These are phyloP conservation scores for Glyptemys insculpta DNA, from an alignment of 2,797 vertebrate genomes.

Conservation along the genomic window DNA sequence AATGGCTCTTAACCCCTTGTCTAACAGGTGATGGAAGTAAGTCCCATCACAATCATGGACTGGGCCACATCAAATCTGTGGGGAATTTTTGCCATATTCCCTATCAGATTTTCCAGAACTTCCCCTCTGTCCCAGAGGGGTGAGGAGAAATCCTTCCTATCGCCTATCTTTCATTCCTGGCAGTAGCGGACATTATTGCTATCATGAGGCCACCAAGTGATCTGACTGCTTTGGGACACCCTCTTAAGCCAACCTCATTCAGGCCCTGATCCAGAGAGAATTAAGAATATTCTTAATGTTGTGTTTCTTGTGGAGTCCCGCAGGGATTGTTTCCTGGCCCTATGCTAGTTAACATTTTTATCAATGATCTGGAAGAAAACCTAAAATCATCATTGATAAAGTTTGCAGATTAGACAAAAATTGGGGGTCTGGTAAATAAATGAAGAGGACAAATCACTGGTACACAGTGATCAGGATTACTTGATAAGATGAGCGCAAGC, in stretches of 20 bases:
- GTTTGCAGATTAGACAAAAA: background rate
- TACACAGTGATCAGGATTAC: background rate
- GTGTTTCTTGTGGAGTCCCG: background rate
- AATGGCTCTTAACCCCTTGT: background rate
- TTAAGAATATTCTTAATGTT: background rate
- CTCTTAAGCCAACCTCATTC: background rate
- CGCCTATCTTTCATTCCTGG: background rate
- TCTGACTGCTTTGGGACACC: background rate
- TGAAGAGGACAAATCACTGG: background rate
- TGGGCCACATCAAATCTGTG: background rate
- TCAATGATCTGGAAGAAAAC: background rate
- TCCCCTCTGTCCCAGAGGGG: background rate
- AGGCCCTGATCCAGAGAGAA: background rate
- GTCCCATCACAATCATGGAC: background rate
- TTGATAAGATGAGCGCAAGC: background rate
- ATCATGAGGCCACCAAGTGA: background rate
- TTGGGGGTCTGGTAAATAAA: background rate
- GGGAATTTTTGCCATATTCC: background rate
- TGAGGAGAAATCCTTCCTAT: background rate
- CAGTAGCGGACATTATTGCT: background rate
- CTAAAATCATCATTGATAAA: background rate
- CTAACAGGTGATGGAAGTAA: background rate
- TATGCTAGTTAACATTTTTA: background rate
- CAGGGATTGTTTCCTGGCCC: background rate
- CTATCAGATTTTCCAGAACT: background rate